A percentile compares a stretch with the other conserved stretches of the same genome.
Evolutionary conservation across 2,888 invertebrate species (phyloP).

Genomic region (Ischnura elegans): DNA sequence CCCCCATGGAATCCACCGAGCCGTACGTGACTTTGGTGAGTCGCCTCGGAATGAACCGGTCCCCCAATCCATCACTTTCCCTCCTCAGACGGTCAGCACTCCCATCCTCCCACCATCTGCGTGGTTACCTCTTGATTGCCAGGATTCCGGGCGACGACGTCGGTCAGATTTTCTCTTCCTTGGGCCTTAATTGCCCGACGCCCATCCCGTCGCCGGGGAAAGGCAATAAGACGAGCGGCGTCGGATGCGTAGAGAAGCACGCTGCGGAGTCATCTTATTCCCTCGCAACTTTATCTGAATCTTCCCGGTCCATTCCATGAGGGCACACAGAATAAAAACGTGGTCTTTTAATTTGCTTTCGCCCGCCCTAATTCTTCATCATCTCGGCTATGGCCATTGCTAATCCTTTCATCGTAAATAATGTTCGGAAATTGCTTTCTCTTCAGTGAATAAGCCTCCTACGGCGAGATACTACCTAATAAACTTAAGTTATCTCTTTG

Average conservation of each 20-base stretch:
- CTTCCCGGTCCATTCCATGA: not conserved
- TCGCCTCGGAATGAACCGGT: not conserved
- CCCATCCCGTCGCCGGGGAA: not conserved
- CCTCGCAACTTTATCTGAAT: not conserved
- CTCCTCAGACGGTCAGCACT: not conserved
- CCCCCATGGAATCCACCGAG: not conserved
- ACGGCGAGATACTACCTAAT: no score
- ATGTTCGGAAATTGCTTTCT: no score
- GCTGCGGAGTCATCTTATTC: not conserved
- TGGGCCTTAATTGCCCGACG: not conserved
- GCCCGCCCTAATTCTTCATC: not conserved
- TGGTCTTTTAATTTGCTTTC: not conserved
- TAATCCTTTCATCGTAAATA: not conserved
- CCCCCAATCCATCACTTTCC: not conserved
- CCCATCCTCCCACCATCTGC: not conserved
- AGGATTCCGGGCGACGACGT: slow-evolving; percentile 18
- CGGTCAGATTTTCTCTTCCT: slow-evolving; percentile 20
- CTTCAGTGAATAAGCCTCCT: no score
- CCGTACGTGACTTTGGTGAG: not conserved
- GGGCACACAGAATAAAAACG: not conserved
- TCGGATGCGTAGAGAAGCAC: not conserved
- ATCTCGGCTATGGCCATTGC: not conserved
- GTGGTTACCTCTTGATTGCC: slow-evolving; percentile 55
- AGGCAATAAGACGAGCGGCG: slow-evolving; percentile 6
- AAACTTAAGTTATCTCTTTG: no score